A percentile compares a stretch with the other conserved stretches of the same genome.
Evolutionary conservation across 2,113 vertebrate genomes (phyloP).

Genomic region (Myotis yumanensis): DNA sequence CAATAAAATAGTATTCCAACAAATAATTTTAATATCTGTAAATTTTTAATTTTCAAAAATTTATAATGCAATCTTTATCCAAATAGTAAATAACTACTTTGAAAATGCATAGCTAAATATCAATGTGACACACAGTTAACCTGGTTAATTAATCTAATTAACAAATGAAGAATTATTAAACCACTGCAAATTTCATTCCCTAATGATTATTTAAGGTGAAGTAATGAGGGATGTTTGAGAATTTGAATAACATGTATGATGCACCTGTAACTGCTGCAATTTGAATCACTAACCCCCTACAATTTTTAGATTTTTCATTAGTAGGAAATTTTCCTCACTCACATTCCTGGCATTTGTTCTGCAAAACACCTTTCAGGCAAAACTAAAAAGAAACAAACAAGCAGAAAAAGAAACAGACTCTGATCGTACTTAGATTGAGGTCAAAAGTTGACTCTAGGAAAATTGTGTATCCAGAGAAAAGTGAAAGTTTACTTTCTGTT

Average conservation of each 20-base stretch:
- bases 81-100: slow-evolving; percentile 20
- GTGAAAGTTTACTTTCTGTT: slow-evolving; percentile 80
- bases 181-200: slow-evolving; percentile 56
- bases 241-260: slow-evolving; percentile 30
- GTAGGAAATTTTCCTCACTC: slow-evolving; percentile 33
- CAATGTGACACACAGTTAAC: slow-evolving; percentile 38
- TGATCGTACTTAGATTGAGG: slow-evolving; percentile 26
- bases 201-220: slow-evolving; percentile 50
- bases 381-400: slow-evolving; percentile 9
- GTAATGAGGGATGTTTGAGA: background rate
- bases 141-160: slow-evolving; percentile 50
- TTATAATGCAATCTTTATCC: background rate
- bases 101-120: slow-evolving; percentile 44
- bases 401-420: background rate
- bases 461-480: slow-evolving; percentile 61
- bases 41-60: slow-evolving; percentile 18
- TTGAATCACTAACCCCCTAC: background rate
- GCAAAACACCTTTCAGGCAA: background rate
- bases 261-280: background rate
- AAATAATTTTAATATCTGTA: slow-evolving; percentile 32
- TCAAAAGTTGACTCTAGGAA: slow-evolving; percentile 49
- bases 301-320: background rate
- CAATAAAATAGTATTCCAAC: background rate
- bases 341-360: slow-evolving; percentile 47
- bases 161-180: slow-evolving; percentile 54